These are phyloP conservation scores for Apotomis betuletana DNA, from an alignment of 2,888 invertebrate species.

Conservation along the genomic window DNA sequence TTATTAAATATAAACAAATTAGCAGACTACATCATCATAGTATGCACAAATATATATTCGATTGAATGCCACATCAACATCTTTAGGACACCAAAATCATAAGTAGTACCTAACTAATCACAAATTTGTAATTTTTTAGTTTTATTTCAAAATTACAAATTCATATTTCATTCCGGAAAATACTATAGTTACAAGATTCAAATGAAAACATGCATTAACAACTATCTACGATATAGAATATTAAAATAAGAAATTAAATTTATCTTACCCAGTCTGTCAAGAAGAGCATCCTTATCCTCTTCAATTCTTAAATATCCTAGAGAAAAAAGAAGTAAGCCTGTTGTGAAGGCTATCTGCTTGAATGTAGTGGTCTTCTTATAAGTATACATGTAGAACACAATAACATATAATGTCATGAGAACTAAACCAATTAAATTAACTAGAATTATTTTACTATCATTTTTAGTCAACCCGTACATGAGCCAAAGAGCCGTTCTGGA, in stretches of 20 bases:
- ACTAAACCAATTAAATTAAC: slow-evolving; percentile 90
- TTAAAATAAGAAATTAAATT: no score
- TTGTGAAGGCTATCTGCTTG: slow-evolving; percentile 84
- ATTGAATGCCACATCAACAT: no score
- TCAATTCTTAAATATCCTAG: slow-evolving; percentile 85
- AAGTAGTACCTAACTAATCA: neutral
- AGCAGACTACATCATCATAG: no score
- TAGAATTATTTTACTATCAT: slow-evolving; percentile 87
- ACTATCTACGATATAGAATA: no score
- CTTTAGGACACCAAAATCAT: no score
- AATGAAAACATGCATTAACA: no score
- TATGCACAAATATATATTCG: no score
- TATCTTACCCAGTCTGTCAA: slow-evolving; percentile 85
- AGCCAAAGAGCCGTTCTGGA: slow-evolving; percentile 91
- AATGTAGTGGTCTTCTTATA: slow-evolving; percentile 86
- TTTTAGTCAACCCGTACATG: slow-evolving; percentile 89
- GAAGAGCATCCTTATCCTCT: slow-evolving; percentile 78
- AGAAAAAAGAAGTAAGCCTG: slow-evolving; percentile 79
- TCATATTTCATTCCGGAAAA: no score
- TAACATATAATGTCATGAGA: slow-evolving; percentile 87
- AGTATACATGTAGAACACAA: slow-evolving; percentile 89
- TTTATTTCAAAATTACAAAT: no score
- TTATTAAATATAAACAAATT: no score
- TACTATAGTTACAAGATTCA: neutral
- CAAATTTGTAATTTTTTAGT: no score